Base-by-base conservation (phyloP, 2,113 vertebrate species). In the Danionella cerebrum region DNA sequence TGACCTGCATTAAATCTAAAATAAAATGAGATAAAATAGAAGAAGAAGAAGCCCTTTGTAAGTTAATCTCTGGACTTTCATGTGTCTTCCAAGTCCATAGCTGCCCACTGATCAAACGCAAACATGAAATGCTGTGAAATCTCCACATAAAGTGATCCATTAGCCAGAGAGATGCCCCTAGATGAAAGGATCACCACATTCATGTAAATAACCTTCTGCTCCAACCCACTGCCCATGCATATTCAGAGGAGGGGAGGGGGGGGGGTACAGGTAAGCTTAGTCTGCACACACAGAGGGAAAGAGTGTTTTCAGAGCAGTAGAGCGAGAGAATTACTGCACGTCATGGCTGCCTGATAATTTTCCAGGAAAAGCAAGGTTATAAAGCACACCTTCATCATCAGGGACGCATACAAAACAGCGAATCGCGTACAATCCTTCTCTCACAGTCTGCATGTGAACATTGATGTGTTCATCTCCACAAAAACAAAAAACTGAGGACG, bases 201-300 rank as follows among this genome's bases (percentile, higher is more conserved):
- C n/a, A n/a, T n/a, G n/a, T n/a, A n/a, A n/a, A n/a, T n/a, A n/a
- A n/a, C 66, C 53, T 51, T 33, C 44, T 33, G 21, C 16, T 24
- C 63, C 25, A 11, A 14, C 33, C 33, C 54, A 31, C 10, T 41
- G 44, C 14, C 29, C 6, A 16, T 42, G 16, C n/a, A n/a, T n/a
- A n/a, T n/a, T n/a, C n/a, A n/a, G n/a, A n/a, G n/a, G n/a, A n/a
- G n/a, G n/a, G n/a, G 19, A 65, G n/a, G 31, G 14, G 45, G 21
- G 53, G 11, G 14, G 58, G 5, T 8, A 16, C 27, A 24, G 18
- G 25, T n/a, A 19, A 65, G 2, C 24, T 27, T 70, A 57, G 59
- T 62, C 22, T 69, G 16, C 47, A 65, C 69, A 70, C 71, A 64
- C 64, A 10, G 71, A 69, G 74, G 79, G 74, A 82, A 80, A 73